Conservation (phyloP, 2,888 invertebrate species). For the Cantharis lateralis region DNA sequence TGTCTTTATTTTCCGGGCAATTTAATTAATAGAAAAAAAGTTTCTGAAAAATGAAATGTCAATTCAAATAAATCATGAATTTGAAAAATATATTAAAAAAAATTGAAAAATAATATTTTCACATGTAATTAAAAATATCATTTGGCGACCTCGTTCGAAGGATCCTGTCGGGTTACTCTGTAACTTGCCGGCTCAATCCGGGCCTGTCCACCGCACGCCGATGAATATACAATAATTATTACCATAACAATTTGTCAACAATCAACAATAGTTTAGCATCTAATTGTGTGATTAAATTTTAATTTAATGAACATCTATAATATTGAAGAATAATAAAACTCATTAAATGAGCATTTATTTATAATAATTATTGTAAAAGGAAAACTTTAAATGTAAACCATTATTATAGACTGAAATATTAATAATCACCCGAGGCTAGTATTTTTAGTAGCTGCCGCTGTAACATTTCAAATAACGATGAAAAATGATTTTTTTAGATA, state of each 20-base stretch:
- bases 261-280: background rate
- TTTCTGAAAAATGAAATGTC: too few relatives aligned
- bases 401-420: background rate
- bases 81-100: too few relatives aligned
- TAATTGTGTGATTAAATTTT: background rate
- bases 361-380: background rate
- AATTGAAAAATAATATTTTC: too few relatives aligned
- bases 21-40: too few relatives aligned
- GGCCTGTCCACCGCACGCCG: background rate
- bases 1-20: too few relatives aligned
- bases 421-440: background rate
- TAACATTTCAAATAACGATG: background rate
- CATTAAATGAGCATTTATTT: background rate
- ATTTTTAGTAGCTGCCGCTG: background rate
- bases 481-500: too few relatives aligned
- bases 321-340: background rate
- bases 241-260: background rate
- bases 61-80: too few relatives aligned
- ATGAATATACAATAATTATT: background rate
- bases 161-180: too few relatives aligned
- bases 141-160: too few relatives aligned
- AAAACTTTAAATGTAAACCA: background rate
- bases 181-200: too few relatives aligned
- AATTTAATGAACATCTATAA: too few relatives aligned
- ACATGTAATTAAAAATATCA: too few relatives aligned